A percentile compares a stretch with the other conserved stretches of the same genome.
Evolutionary conservation across 2,888 invertebrate species (phyloP).

Genomic region (Nomada fucata): DNA sequence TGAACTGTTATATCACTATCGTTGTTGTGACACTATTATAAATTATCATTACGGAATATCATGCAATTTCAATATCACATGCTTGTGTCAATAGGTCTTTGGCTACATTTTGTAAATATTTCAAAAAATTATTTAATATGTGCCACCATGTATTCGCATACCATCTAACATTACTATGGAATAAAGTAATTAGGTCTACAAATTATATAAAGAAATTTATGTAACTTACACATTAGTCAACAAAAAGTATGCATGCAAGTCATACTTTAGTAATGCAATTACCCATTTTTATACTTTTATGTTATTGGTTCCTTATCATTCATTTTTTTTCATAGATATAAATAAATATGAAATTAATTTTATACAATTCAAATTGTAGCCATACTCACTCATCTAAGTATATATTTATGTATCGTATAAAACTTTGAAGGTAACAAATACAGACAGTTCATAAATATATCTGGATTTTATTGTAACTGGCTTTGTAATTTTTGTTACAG

Average conservation of each 20-base stretch:
- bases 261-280: conserved; percentile 17
- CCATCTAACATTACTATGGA: neutral
- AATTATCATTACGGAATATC: conserved; percentile 61
- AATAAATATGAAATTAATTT: conserved; percentile 31
- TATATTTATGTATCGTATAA: neutral
- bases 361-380: conserved; percentile 40
- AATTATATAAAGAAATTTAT: conserved; percentile 12
- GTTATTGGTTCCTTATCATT: conserved; percentile 31
- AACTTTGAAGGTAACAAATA: conserved; percentile 5
- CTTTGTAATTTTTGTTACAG: conserved; percentile 84
- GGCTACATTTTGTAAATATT: conserved; percentile 62
- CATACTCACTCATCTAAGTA: conserved; percentile 37
- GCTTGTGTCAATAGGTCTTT: conserved; percentile 71
- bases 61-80: conserved; percentile 65
- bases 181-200: conserved; percentile 21
- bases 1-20: conserved; percentile 29
- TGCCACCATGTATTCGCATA: neutral
- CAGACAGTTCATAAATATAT: neutral
- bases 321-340: conserved; percentile 48
- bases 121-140: conserved; percentile 30
- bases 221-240: conserved; percentile 8
- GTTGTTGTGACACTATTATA: conserved; percentile 39
- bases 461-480: conserved; percentile 10
- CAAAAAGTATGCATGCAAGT: conserved; percentile 11
- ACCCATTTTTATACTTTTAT: neutral